Evolutionary conservation across 2,888 invertebrate species (phyloP).

Genomic region (Spodoptera exigua): DNA sequence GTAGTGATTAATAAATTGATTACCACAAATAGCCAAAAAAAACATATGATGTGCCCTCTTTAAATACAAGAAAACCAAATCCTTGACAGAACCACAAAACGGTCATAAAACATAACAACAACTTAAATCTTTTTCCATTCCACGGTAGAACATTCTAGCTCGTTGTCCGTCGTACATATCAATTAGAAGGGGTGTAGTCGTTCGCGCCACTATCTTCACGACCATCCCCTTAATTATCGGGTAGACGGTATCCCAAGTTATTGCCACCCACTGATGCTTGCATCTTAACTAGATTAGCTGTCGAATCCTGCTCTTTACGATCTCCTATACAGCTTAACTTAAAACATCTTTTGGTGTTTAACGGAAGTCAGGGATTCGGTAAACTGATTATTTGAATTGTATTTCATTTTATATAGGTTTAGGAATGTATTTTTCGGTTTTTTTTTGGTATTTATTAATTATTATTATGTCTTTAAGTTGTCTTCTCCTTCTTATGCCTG

Average conservation of each 20-base stretch:
- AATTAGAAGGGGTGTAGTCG: slow-evolving; percentile 69
- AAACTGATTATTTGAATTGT: not conserved
- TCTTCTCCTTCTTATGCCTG: too few species aligned
- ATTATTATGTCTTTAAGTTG: too few species aligned
- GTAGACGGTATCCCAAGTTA: slow-evolving; percentile 63
- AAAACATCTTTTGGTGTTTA: not conserved
- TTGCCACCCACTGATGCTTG: slow-evolving; percentile 48
- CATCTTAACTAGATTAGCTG: slow-evolving; percentile 62
- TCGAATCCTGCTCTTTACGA: slow-evolving; percentile 43
- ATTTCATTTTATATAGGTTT: not conserved
- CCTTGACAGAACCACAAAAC: not conserved
- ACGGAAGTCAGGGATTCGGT: slow-evolving; percentile 1
- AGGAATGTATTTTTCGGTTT: too few species aligned
- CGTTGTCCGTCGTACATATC: slow-evolving; percentile 65
- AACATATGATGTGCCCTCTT: too few species aligned
- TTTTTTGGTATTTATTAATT: too few species aligned
- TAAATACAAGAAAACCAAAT: too few species aligned
- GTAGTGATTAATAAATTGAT: too few species aligned
- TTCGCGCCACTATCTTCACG: slow-evolving; percentile 68
- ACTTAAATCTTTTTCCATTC: slow-evolving; percentile 5
- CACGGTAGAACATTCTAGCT: not conserved
- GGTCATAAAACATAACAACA: not conserved
- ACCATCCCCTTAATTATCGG: slow-evolving; percentile 73
- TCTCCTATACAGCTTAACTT: slow-evolving; percentile 19
- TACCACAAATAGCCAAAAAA: too few species aligned